Percentiles rank a stretch among this genome's conserved stretches.
Conservation (phyloP, 35 echinoderm and acorn worm genomes). For the Strongylocentrotus purpuratus region DNA sequence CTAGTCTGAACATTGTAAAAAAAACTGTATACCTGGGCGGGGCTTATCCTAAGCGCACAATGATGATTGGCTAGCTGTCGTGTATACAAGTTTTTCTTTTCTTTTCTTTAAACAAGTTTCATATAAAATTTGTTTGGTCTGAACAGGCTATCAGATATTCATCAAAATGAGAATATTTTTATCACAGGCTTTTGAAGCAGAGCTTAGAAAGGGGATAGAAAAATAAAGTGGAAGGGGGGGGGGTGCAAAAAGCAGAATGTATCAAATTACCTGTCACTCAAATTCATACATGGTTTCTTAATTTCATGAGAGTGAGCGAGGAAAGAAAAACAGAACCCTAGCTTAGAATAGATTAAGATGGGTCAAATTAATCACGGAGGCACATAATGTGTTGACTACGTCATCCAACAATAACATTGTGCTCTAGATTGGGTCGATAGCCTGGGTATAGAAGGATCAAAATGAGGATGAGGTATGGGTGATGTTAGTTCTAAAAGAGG, state of each 20-base stretch:
- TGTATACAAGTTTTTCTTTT: no score
- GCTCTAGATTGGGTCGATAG: background rate
- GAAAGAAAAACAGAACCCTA: background rate
- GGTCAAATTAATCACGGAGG: background rate
- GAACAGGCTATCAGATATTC: no score
- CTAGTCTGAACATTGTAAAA: no score
- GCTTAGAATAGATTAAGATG: background rate
- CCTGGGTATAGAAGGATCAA: background rate
- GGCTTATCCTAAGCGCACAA: no score
- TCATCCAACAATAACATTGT: background rate
- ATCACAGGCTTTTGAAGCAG: background rate
- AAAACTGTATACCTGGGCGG: no score
- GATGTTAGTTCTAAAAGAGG: no score
- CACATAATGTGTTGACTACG: background rate
- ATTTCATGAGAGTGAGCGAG: background rate
- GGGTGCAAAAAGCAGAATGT: background rate
- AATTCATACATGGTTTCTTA: background rate
- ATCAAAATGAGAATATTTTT: no score
- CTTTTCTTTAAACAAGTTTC: no score
- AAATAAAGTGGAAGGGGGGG: background rate
- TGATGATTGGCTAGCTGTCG: no score
- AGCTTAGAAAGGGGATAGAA: background rate
- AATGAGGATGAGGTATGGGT: background rate
- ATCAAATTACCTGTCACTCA: slow-evolving; percentile 11
- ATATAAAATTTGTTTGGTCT: no score